A percentile compares a stretch with the other conserved stretches of the same genome.
These are phyloP conservation scores for Pontoporia blainvillei DNA, from an alignment of 2,113 vertebrate genomes.

Conservation along the genomic window DNA sequence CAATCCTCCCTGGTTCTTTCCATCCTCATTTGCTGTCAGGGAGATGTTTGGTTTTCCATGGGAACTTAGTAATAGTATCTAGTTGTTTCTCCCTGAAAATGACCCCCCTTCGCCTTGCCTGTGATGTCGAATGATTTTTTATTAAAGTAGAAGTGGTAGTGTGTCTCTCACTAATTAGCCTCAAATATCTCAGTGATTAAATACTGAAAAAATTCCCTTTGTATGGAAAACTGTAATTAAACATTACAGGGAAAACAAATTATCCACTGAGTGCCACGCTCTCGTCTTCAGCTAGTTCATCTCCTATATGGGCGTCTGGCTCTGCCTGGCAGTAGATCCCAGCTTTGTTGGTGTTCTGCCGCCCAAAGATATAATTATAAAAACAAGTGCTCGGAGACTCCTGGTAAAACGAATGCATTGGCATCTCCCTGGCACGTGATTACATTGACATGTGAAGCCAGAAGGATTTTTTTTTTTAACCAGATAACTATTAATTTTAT, in stretches of 20 bases:
- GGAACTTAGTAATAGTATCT: background rate
- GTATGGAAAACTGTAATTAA: conserved; percentile 81
- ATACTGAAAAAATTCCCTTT: conserved; percentile 73
- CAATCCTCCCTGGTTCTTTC: background rate
- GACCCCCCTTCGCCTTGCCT: conserved; percentile 48
- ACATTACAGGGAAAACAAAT: conserved; percentile 81
- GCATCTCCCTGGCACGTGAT: background rate
- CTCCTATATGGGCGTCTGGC: conserved; percentile 72
- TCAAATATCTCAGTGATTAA: conserved; percentile 78
- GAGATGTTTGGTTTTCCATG: conserved; percentile 55
- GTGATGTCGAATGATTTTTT: conserved; percentile 73
- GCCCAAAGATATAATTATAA: conserved; percentile 71
- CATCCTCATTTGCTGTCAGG: background rate
- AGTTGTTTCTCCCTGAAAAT: conserved; percentile 30
- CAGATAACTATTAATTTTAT: conserved; percentile 51
- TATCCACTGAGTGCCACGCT: conserved; percentile 63
- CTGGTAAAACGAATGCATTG: background rate
- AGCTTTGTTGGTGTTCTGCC: conserved; percentile 57
- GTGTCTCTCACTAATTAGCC: conserved; percentile 80
- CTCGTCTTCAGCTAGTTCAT: conserved; percentile 71
- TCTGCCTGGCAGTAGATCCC: conserved; percentile 51
- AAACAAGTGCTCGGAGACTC: background rate
- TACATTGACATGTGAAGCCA: background rate
- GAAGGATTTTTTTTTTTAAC: background rate
- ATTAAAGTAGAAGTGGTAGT: conserved; percentile 76